A percentile compares a stretch with the other conserved stretches of the same genome.
Evolutionary conservation across 2,113 vertebrate genomes (phyloP).

Genomic region (Antennarius striatus): DNA sequence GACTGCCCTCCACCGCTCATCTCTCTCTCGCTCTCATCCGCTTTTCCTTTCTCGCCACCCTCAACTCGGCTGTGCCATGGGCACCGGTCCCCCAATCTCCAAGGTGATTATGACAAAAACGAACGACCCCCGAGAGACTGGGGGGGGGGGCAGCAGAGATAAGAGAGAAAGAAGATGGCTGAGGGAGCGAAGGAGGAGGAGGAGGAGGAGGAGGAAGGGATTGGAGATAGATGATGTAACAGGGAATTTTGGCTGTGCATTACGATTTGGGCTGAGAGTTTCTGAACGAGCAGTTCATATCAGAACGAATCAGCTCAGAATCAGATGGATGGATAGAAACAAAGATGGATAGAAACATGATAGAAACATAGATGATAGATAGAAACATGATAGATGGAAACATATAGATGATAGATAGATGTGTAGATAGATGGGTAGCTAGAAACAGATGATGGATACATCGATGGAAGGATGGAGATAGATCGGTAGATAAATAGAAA

Average conservation of each 20-base stretch:
- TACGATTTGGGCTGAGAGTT: conserved; percentile 56
- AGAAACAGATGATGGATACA: background rate
- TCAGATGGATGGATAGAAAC: background rate
- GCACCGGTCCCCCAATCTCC: conserved; percentile 78
- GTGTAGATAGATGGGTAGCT: background rate
- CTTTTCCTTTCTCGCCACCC: conserved; percentile 39
- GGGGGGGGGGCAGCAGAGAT: conserved; percentile 65
- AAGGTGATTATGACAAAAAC: conserved; percentile 81
- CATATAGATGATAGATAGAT: conserved; percentile 1
- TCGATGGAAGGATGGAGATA: conserved; percentile 2
- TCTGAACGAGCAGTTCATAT: conserved; percentile 46
- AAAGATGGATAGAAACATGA: background rate
- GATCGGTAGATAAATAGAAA: background rate
- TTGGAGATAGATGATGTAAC: conserved; percentile 74
- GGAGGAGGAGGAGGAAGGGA: conserved; percentile 64
- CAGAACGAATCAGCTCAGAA: conserved; percentile 13
- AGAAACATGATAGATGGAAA: background rate
- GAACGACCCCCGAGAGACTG: conserved; percentile 73
- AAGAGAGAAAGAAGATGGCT: conserved; percentile 66
- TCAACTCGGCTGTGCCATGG: conserved; percentile 71
- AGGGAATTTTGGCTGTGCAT: conserved; percentile 65
- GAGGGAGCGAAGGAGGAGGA: conserved; percentile 56
- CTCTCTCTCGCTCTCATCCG: conserved; percentile 29
- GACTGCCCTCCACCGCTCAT: conserved; percentile 58
- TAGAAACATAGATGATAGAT: background rate